Conservation (phyloP, 30 jellyfish, hydroid and myxozoan genomes). For the Euphysa ruthae region DNA sequence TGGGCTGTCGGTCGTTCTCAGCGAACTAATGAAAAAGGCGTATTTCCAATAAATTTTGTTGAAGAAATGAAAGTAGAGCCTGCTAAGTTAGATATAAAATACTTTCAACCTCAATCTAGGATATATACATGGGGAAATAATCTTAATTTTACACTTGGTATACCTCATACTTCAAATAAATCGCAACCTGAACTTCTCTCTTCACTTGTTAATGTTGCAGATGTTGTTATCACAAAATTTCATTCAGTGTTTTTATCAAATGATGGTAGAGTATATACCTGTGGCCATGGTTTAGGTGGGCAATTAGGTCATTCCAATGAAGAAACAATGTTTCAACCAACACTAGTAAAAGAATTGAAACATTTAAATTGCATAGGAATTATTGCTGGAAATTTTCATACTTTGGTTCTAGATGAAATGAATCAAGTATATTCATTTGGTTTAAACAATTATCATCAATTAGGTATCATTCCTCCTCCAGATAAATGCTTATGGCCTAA, state of each 20-base stretch:
- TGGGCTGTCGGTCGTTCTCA: conserved; percentile 55
- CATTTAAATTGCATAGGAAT: conserved; percentile 38
- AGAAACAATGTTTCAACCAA: conserved; percentile 56
- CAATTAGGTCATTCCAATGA: conserved; percentile 74
- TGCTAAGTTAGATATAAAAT: conserved; percentile 4
- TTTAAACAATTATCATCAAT: conserved; percentile 54
- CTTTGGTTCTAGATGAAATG: conserved; percentile 58
- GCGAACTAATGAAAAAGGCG: conserved; percentile 42
- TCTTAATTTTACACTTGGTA: conserved; percentile 53
- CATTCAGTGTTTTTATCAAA: conserved; percentile 58
- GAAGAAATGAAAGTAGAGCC: conserved; percentile 33
- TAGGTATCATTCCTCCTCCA: conserved; percentile 69
- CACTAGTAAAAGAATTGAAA: conserved; percentile 18
- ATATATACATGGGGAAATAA: conserved; percentile 78
- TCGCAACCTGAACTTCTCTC: conserved; percentile 49
- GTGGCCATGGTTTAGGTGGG: conserved; percentile 90
- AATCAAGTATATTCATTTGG: conserved; percentile 81
- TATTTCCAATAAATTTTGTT: conserved; percentile 55
- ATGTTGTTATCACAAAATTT: conserved; percentile 56
- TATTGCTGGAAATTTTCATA: conserved; percentile 57
- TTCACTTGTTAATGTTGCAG: conserved; percentile 9
- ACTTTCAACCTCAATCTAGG: conserved; percentile 13
- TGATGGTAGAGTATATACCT: conserved; percentile 48
- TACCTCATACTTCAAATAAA: conserved; percentile 40
- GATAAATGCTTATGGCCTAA: conserved; percentile 26